Percentiles rank a stretch among this genome's conserved stretches.
phyloP scores from a whole-genome alignment of 2,888 invertebrate genomes.

The Euclidia mi region DNA sequence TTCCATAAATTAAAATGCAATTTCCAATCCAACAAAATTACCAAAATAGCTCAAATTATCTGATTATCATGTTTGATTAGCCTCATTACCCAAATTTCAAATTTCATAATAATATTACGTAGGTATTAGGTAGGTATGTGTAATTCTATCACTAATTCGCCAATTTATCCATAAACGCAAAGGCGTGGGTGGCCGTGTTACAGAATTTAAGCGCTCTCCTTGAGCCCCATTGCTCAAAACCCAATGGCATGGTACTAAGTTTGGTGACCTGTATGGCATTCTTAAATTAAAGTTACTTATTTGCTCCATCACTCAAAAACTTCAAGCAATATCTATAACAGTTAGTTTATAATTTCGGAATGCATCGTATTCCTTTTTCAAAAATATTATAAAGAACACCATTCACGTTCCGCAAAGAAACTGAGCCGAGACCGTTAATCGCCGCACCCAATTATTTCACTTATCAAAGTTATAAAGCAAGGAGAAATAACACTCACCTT shows the following conservation, averaged over 20 bases:
- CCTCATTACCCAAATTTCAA: not conserved
- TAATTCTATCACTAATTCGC: not conserved
- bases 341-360: conserved; percentile 1
- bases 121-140: not conserved
- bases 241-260: not conserved
- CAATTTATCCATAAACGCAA: conserved; percentile 11
- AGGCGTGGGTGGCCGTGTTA: conserved; percentile 39
- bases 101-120: conserved; percentile 19
- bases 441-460: conserved; percentile 5
- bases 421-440: conserved; percentile 37
- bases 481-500: conserved; percentile 39
- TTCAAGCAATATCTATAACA: no score
- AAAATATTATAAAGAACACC: conserved; percentile 36
- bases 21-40: not conserved
- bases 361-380: conserved; percentile 10
- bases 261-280: not conserved
- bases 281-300: no score
- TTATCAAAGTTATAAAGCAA: conserved; percentile 21
- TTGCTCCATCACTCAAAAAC: no score
- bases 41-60: not conserved
- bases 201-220: conserved; percentile 26
- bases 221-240: conserved; percentile 10
- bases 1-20: not conserved
- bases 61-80: no score
- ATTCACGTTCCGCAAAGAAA: conserved; percentile 35